Conservation (phyloP, 1,140 invertebrate species). For the Drosophila asahinai region DNA sequence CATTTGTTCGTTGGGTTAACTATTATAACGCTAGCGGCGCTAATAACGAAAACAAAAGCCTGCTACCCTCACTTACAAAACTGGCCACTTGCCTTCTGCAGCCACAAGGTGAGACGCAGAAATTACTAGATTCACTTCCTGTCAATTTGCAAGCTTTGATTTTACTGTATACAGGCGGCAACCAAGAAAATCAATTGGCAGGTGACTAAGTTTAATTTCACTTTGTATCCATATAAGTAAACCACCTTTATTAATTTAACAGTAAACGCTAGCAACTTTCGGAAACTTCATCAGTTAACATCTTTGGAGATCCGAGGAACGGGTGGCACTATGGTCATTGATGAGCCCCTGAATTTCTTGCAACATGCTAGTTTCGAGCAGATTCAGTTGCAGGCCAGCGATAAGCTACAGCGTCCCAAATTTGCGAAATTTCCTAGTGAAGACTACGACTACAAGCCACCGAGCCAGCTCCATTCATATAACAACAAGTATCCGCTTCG, state of each 20-base stretch:
- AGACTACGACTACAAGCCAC: slow-evolving; percentile 74
- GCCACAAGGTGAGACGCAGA: slow-evolving; percentile 84
- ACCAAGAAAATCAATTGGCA: slow-evolving; percentile 72
- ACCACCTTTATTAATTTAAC: slow-evolving; percentile 29
- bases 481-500: slow-evolving; percentile 38
- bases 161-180: slow-evolving; percentile 86
- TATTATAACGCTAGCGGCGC: slow-evolving; percentile 47
- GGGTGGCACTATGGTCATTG: slow-evolving; percentile 81
- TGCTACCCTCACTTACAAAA: slow-evolving; percentile 85
- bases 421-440: slow-evolving; percentile 71
- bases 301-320: slow-evolving; percentile 88
- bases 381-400: slow-evolving; percentile 65
- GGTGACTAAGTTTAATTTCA: slow-evolving; percentile 39
- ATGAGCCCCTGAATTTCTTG: slow-evolving; percentile 83
- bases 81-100: slow-evolving; percentile 87
- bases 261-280: slow-evolving; percentile 86
- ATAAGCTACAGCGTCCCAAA: slow-evolving; percentile 77
- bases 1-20: slow-evolving; percentile 86
- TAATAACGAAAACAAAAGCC: slow-evolving; percentile 48
- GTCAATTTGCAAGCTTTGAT: slow-evolving; percentile 86
- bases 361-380: slow-evolving; percentile 86
- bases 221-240: not conserved
- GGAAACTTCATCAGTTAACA: slow-evolving; percentile 86
- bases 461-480: slow-evolving; percentile 48
- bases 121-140: slow-evolving; percentile 86